Percentiles rank a stretch among this genome's conserved stretches.
phyloP scores from a whole-genome alignment of 2,113 vertebrate genomes.

The Leptocoma aspasia region DNA sequence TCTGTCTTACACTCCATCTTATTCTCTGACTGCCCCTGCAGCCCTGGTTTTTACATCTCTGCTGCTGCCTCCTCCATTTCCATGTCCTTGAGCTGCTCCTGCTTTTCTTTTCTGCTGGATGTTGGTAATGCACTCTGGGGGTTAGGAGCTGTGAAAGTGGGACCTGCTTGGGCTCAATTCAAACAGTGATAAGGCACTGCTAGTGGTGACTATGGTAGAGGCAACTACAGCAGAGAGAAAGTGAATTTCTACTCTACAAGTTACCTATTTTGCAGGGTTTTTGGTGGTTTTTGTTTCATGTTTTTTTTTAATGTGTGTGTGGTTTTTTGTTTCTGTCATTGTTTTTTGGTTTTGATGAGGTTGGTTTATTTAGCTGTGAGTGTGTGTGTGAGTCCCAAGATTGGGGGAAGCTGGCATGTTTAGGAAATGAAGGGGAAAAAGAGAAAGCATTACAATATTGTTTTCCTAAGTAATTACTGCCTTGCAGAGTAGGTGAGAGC shows the following conservation, averaged over 20 bases:
- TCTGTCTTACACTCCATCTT: background rate
- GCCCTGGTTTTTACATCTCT: background rate
- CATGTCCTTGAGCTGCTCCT: background rate
- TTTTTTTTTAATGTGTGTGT: background rate
- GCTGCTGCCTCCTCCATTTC: background rate
- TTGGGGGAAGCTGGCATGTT: fast-evolving
- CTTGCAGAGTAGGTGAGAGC: background rate
- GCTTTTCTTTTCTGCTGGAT: background rate
- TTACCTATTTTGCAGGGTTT: fast-evolving
- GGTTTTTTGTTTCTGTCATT: background rate
- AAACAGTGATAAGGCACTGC: background rate
- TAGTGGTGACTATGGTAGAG: background rate
- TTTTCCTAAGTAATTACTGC: background rate
- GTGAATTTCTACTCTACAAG: background rate
- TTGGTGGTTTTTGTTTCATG: background rate
- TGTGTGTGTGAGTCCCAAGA: background rate
- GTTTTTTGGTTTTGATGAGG: background rate
- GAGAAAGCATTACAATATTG: background rate
- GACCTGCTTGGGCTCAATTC: background rate
- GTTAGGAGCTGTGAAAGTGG: background rate
- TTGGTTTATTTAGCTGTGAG: background rate
- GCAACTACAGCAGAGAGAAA: background rate
- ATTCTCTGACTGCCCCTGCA: background rate
- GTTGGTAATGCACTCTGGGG: background rate
- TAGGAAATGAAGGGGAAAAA: background rate